Conservation (phyloP, 2,888 invertebrate genomes). For the Anthophora plumipes region DNA sequence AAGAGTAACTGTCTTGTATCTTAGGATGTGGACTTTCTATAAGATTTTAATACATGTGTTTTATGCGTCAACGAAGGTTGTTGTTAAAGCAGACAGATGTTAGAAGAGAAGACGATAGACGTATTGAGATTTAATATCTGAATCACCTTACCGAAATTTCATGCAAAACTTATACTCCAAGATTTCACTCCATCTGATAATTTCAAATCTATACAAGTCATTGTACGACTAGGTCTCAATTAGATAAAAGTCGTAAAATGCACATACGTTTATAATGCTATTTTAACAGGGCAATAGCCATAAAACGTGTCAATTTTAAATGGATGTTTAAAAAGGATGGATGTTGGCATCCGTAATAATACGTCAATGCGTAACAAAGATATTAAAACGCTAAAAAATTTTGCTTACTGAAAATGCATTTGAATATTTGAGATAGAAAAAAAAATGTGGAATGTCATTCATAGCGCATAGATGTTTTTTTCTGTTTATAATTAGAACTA, state of each 20-base stretch:
- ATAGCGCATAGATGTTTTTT: constrained; percentile 56
- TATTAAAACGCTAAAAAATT: constrained; percentile 12
- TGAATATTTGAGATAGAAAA: constrained; percentile 46
- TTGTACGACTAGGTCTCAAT: constrained; percentile 13
- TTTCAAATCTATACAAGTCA: constrained; percentile 11
- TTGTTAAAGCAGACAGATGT: constrained; percentile 22
- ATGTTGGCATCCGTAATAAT: constrained; percentile 51
- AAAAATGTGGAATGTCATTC: constrained; percentile 36
- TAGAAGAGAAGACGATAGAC: constrained; percentile 12
- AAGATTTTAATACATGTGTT: constrained; percentile 49
- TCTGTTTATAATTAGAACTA: constrained; percentile 56
- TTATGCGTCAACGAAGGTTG: constrained; percentile 37
- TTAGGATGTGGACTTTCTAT: constrained; percentile 40
- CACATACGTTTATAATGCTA: constrained; percentile 56
- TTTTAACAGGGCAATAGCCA: constrained; percentile 66
- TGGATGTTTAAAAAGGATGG: constrained; percentile 46
- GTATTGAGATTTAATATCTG: constrained; percentile 26
- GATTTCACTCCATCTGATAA: constrained; percentile 38
- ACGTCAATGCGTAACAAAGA: constrained; percentile 28
- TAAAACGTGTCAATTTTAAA: constrained; percentile 68
- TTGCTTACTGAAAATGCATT: constrained; percentile 48
- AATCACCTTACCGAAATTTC: constrained; percentile 34
- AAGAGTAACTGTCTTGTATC: constrained; percentile 40
- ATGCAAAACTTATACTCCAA: constrained; percentile 38
- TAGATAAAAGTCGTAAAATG: constrained; percentile 31